phyloP scores from a whole-genome alignment of 2,797 vertebrate genomes.

The Anableps anableps region DNA sequence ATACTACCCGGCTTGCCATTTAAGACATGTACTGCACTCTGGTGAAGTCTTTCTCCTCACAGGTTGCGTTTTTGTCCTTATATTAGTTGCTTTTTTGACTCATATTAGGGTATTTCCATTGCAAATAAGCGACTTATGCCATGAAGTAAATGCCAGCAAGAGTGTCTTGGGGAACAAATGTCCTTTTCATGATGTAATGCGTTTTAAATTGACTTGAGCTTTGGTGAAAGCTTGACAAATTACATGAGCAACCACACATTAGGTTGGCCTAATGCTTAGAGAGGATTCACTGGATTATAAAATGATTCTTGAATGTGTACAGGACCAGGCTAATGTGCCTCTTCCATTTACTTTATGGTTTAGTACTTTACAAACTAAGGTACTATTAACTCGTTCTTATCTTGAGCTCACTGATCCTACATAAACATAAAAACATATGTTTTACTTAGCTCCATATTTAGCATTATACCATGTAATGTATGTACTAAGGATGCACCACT shows the following conservation, averaged over 20 bases:
- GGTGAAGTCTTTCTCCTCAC: not conserved
- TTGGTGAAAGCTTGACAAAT: conserved; percentile 1
- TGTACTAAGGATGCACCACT: not conserved
- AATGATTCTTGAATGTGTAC: not conserved
- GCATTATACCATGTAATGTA: too few species aligned
- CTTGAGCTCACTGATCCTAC: not conserved
- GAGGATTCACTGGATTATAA: not conserved
- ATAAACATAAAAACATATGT: not conserved
- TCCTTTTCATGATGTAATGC: not conserved
- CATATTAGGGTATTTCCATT: conserved; percentile 4
- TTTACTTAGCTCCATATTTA: too few species aligned
- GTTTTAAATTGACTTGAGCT: conserved; percentile 5
- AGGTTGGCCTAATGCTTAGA: not conserved
- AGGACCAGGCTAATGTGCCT: not conserved
- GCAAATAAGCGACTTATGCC: not conserved
- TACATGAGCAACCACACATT: conserved; percentile 6
- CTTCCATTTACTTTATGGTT: not conserved
- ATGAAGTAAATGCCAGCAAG: not conserved
- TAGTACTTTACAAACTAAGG: not conserved
- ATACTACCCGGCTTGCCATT: not conserved
- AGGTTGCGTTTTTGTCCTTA: not conserved
- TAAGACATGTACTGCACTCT: not conserved
- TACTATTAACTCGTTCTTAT: not conserved
- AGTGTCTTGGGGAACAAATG: not conserved
- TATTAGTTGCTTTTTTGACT: not conserved